A percentile compares a stretch with the other conserved stretches of the same genome.
These are phyloP conservation scores for Chromis chromis DNA, from an alignment of 2,797 vertebrate genomes.

Conservation along the genomic window DNA sequence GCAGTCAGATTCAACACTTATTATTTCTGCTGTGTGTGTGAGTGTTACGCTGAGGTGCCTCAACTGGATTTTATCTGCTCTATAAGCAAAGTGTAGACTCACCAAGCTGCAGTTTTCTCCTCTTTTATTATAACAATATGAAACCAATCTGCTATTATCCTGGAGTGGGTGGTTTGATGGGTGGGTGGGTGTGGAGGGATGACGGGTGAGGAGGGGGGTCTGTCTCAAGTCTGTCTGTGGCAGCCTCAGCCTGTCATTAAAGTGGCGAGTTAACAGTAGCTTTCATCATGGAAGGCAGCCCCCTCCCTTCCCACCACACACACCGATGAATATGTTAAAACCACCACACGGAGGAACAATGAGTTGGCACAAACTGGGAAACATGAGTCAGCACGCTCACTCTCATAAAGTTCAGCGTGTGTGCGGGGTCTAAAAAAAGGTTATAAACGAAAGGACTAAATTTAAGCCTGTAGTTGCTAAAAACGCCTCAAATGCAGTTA, in stretches of 20 bases:
- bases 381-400: slow-evolving; percentile 71
- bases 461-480: slow-evolving; percentile 53
- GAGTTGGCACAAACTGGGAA: slow-evolving; percentile 69
- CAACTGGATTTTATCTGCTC: slow-evolving; percentile 52
- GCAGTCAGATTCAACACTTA: slow-evolving; percentile 9
- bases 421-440: slow-evolving; percentile 35
- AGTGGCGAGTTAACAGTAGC: slow-evolving; percentile 68
- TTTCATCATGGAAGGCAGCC: slow-evolving; percentile 72
- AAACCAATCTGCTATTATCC: slow-evolving; percentile 69
- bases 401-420: slow-evolving; percentile 37
- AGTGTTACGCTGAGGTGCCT: not conserved
- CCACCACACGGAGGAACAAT: slow-evolving; percentile 70
- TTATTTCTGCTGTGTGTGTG: too few relatives aligned
- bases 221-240: slow-evolving; percentile 61
- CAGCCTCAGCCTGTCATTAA: slow-evolving; percentile 75
- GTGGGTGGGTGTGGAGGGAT: slow-evolving; percentile 57
- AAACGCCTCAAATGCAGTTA: slow-evolving; percentile 59
- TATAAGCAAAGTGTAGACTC: slow-evolving; percentile 33
- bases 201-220: slow-evolving; percentile 30
- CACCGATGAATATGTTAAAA: slow-evolving; percentile 63
- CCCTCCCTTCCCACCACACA: slow-evolving; percentile 56
- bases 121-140: slow-evolving; percentile 72
- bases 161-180: slow-evolving; percentile 47
- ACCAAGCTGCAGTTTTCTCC: slow-evolving; percentile 5
- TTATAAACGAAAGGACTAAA: slow-evolving; percentile 41